Evolutionary conservation across 2,888 invertebrate genomes (phyloP).

Genomic region (Chymomyza procnemis): DNA sequence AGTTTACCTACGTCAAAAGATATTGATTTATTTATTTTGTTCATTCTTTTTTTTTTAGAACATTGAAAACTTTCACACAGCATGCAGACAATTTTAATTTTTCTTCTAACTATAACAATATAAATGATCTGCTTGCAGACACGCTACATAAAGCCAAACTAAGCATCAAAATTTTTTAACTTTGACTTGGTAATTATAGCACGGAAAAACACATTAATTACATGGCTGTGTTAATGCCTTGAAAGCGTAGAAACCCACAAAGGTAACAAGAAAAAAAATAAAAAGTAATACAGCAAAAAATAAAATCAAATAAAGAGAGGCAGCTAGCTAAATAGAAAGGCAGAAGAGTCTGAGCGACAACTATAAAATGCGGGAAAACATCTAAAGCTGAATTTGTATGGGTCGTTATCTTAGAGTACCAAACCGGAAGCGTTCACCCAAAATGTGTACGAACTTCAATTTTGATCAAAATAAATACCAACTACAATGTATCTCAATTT

Average conservation of each 20-base stretch:
- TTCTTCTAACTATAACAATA: background rate
- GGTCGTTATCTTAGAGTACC: background rate
- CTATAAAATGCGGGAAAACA: background rate
- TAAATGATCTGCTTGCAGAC: background rate
- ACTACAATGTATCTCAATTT: background rate
- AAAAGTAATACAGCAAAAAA: background rate
- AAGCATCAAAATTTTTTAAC: background rate
- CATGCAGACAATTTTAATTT: background rate
- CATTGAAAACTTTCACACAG: slow-evolving; percentile 4
- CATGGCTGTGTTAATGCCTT: slow-evolving; percentile 1
- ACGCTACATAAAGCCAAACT: background rate
- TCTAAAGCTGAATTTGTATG: background rate
- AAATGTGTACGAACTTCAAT: background rate
- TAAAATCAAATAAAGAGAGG: background rate
- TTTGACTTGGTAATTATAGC: background rate
- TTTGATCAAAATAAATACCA: background rate
- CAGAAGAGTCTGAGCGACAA: background rate
- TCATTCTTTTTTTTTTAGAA: background rate
- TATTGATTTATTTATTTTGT: background rate
- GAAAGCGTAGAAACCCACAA: background rate
- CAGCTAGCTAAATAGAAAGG: background rate
- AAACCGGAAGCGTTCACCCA: background rate
- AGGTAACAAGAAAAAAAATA: background rate
- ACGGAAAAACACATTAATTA: slow-evolving; percentile 1
- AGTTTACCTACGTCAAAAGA: background rate